phyloP scores from a whole-genome alignment of 1,140 invertebrate genomes.

The Rhyzopertha dominica region DNA sequence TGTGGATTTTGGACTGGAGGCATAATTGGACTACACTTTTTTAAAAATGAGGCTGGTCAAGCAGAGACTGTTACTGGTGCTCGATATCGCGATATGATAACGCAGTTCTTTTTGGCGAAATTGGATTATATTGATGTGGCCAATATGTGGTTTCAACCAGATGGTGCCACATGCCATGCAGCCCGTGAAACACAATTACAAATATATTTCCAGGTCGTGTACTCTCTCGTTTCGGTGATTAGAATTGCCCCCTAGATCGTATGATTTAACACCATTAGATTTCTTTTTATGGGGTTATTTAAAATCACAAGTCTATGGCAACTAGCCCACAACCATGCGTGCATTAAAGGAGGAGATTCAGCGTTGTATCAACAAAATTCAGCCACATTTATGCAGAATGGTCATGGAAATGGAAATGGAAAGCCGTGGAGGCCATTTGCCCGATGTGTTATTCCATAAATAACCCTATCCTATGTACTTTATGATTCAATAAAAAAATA shows the following conservation, averaged over 20 bases:
- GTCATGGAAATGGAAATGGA: background rate
- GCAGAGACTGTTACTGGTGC: slow-evolving; percentile 3
- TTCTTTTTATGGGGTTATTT: slow-evolving; percentile 1
- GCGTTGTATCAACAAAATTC: slow-evolving; percentile 1
- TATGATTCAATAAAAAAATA: slow-evolving; percentile 1
- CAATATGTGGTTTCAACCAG: slow-evolving; percentile 12
- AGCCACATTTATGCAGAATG: background rate
- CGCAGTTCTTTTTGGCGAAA: slow-evolving; percentile 7
- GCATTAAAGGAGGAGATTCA: slow-evolving; percentile 2
- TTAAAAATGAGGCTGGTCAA: slow-evolving; percentile 9
- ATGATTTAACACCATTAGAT: too few relatives aligned
- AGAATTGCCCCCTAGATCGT: background rate
- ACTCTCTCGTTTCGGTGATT: too few relatives aligned
- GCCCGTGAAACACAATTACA: slow-evolving; percentile 7
- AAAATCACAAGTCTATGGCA: background rate
- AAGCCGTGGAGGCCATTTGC: slow-evolving; percentile 1
- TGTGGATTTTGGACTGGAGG: slow-evolving; percentile 37
- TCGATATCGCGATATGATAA: slow-evolving; percentile 11
- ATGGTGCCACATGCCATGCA: slow-evolving; percentile 12
- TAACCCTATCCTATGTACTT: too few relatives aligned
- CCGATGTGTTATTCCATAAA: background rate
- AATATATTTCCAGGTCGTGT: background rate
- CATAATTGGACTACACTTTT: slow-evolving; percentile 36
- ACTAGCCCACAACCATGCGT: background rate
- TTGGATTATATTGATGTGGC: slow-evolving; percentile 7